These are phyloP conservation scores for Dendrocincla fuliginosa DNA, from an alignment of 2,797 vertebrate genomes.

Conservation along the genomic window DNA sequence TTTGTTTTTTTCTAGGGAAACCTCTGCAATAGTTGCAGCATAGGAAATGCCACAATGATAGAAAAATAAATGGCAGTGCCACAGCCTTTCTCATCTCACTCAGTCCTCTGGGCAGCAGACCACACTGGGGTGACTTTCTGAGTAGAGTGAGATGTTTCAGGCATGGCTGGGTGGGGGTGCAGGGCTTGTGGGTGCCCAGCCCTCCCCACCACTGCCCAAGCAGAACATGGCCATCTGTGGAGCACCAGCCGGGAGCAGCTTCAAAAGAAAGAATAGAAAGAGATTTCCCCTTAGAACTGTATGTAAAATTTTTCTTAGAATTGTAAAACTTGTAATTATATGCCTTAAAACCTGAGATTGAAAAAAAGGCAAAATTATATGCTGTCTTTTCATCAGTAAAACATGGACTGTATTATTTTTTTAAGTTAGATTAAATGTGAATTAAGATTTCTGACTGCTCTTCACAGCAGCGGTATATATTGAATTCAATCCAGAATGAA, in stretches of 20 bases:
- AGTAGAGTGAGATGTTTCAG: background rate
- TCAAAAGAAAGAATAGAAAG: background rate
- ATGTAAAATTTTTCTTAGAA: background rate
- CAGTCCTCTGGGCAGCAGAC: background rate
- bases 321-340: background rate
- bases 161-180: background rate
- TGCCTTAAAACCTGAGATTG: background rate
- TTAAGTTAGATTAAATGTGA: background rate
- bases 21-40: background rate
- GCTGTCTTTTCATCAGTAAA: background rate
- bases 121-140: background rate
- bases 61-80: background rate
- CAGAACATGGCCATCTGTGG: slow-evolving; percentile 81
- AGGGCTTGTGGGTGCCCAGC: background rate
- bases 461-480: background rate
- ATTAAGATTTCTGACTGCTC: background rate
- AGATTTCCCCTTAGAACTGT: background rate
- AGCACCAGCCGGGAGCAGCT: slow-evolving; percentile 29
- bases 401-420: background rate
- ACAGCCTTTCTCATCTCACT: background rate
- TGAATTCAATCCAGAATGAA: background rate
- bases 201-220: slow-evolving; percentile 67
- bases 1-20: background rate
- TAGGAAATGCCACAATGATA: background rate
- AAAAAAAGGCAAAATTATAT: background rate